These are phyloP conservation scores for Drusus annulatus DNA, from an alignment of 1,140 invertebrate genomes.

Conservation along the genomic window DNA sequence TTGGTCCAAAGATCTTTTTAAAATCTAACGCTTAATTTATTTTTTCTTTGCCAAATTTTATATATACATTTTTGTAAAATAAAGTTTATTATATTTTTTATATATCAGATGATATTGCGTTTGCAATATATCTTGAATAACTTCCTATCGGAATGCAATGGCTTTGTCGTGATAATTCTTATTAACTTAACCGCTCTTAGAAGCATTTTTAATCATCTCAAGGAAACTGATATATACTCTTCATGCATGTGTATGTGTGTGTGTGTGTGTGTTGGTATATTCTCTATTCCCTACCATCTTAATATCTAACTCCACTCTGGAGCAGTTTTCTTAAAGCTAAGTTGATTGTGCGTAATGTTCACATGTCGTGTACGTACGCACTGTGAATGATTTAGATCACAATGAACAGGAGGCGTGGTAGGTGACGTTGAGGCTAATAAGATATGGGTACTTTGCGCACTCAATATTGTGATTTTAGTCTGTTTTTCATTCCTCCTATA, in stretches of 20 bases:
- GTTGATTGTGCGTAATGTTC: too few species aligned
- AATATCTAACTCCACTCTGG: too few species aligned
- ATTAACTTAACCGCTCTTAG: too few species aligned
- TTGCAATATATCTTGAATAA: conserved; percentile 2
- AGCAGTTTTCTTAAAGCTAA: too few species aligned
- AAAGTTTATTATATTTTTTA: conserved; percentile 30
- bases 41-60: conserved; percentile 36
- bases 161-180: too few species aligned
- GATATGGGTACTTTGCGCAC: conserved; percentile 3
- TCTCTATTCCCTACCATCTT: too few species aligned
- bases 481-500: background rate
- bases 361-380: too few species aligned
- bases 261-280: too few species aligned
- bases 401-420: background rate
- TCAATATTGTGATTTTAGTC: conserved; percentile 13
- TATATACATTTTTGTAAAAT: conserved; percentile 38
- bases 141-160: background rate
- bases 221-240: too few species aligned
- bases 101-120: conserved; percentile 14
- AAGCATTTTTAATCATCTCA: too few species aligned
- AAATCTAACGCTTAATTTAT: conserved; percentile 35
- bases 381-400: background rate
- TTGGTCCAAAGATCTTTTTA: conserved; percentile 41
- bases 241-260: too few species aligned
- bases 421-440: conserved; percentile 21